Evolutionary conservation across 2,888 invertebrate species (phyloP), one percentile per base, ranked within the genome.

Genomic region (Empis stercorea): DNA sequence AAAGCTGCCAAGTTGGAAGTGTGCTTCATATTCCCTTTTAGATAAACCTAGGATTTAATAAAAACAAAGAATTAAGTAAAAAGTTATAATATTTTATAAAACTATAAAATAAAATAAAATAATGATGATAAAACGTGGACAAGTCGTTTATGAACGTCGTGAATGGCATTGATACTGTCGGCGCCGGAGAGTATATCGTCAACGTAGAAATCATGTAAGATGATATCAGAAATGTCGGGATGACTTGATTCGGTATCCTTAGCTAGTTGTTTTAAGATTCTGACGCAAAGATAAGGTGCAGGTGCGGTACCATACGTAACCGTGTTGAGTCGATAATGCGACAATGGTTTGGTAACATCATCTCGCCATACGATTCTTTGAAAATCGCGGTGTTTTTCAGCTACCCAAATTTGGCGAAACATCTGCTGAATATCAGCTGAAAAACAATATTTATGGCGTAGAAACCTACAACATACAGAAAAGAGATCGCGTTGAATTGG

Each of bases 201-300:
- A 4, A 53, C 53, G 30, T 52, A 54, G 15, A 53, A 48, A 23
- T 54, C 51, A 10, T 48, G 46, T 9, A 50, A 14, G 17, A 56
- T 15, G 11, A 48, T 45, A 10, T 14, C 40, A 13, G 47, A 30
- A 5, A 51, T 53, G 11, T 43, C 48, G 6, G 51, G 53, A 34
- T 49, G 51, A 14, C 36, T 23, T 16, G 32, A 2, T 30, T 49
- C 13, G 17, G 48, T 50, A 23, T 56, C 50, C 1, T 17, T 9
- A 2, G 53, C 23, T 27, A 27, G 23, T 37, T 54, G 50, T 50
- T 52, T 43, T 5, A 51, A 32, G 4, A 53, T 50, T 30, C 53
- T 36, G 7, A 52, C 54, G 7, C 51, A 48, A 13, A 52, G 43
- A 30, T 48, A 53, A 1, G 53, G 52, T 10, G 46, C 51, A 2